phyloP scores from a whole-genome alignment of 2,113 vertebrate genomes.

The Balaeniceps rex region DNA sequence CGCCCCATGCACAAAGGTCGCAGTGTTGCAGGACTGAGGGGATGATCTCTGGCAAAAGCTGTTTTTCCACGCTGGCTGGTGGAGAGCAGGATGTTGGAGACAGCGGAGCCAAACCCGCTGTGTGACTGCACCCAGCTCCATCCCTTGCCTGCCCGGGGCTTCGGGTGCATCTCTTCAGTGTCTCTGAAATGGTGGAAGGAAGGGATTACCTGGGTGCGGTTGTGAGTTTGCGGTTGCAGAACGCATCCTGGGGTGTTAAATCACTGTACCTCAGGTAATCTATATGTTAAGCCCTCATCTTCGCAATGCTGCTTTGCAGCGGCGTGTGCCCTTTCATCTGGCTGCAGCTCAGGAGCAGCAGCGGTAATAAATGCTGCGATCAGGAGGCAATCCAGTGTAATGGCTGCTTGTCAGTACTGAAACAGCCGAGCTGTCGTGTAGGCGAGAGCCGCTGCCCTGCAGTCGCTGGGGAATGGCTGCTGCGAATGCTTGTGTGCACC shows the following conservation, averaged over 20 bases:
- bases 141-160: background rate
- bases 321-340: rapidly evolving
- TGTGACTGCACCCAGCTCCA: background rate
- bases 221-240: background rate
- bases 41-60: background rate
- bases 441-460: background rate
- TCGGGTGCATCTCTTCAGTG: background rate
- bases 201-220: rapidly evolving
- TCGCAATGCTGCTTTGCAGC: background rate
- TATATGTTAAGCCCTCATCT: rapidly evolving
- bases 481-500: rapidly evolving
- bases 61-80: background rate
- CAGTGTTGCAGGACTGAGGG: background rate
- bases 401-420: background rate
- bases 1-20: background rate
- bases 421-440: background rate
- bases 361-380: rapidly evolving
- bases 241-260: background rate
- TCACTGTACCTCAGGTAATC: rapidly evolving
- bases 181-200: background rate
- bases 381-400: background rate
- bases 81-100: background rate
- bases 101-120: background rate
- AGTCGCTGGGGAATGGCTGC: rapidly evolving
- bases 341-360: background rate